Evolutionary conservation across 2,888 invertebrate genomes (phyloP).

Genomic region (Notodromas monacha): DNA sequence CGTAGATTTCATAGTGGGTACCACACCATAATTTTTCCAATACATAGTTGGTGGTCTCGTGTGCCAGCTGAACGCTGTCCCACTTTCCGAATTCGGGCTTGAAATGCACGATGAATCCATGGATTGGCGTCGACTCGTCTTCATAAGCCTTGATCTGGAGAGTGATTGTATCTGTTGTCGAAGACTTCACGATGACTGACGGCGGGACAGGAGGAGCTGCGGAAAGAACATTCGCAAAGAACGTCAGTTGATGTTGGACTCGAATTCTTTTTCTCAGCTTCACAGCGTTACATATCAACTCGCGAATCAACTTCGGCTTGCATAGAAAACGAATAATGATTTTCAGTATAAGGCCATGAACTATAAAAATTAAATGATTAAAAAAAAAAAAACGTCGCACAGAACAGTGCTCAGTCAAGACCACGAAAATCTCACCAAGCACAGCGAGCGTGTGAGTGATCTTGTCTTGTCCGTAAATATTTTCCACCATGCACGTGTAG

Average conservation of each 20-base stretch:
- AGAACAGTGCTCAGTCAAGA: no score
- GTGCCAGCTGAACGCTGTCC: slow-evolving; percentile 39
- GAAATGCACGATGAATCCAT: slow-evolving; percentile 65
- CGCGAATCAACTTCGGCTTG: no score
- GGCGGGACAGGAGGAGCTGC: slow-evolving; percentile 40
- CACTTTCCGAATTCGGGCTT: slow-evolving; percentile 81
- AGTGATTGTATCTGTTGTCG: slow-evolving; percentile 36
- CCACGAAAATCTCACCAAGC: slow-evolving; percentile 27
- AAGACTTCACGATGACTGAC: slow-evolving; percentile 34
- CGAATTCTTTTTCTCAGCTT: neutral
- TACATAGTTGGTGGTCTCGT: slow-evolving; percentile 20
- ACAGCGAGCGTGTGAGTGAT: slow-evolving; percentile 64
- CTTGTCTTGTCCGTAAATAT: slow-evolving; percentile 64
- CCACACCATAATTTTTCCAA: slow-evolving; percentile 66
- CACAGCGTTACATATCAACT: neutral
- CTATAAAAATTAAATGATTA: no score
- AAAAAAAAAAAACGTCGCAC: no score
- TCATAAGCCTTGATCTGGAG: slow-evolving; percentile 36
- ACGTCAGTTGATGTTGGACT: slow-evolving; percentile 9
- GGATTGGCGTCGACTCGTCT: slow-evolving; percentile 50
- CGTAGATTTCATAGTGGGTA: slow-evolving; percentile 66
- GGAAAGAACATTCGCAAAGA: no score
- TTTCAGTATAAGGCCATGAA: slow-evolving; percentile 1
- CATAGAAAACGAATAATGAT: neutral
- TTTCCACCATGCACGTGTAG: slow-evolving; percentile 70